These are phyloP conservation scores for Brachionus koreanus DNA, from an alignment of 1,140 invertebrate genomes.

Conservation along the genomic window DNA sequence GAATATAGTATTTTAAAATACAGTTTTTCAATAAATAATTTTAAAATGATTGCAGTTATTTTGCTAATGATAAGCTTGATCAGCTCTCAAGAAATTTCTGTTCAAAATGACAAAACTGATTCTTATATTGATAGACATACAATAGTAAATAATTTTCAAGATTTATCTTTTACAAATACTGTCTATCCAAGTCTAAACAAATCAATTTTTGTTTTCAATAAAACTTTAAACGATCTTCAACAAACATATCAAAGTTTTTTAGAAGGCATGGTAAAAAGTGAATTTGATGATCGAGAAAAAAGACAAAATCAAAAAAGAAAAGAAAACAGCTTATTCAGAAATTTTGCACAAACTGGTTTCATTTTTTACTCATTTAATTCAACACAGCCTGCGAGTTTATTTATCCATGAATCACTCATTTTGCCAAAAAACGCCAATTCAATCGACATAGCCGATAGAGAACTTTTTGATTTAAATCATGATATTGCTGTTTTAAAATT, in stretches of 20 bases:
- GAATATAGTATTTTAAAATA: background rate
- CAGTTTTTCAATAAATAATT: background rate
- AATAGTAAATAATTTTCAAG: background rate
- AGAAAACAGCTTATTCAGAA: no score
- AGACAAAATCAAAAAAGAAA: background rate
- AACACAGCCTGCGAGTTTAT: background rate
- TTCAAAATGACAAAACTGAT: background rate
- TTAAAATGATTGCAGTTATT: background rate
- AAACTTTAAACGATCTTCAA: background rate
- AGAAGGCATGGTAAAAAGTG: background rate
- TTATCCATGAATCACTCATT: background rate
- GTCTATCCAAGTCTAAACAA: background rate
- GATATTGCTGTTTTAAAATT: background rate
- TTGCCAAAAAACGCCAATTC: background rate
- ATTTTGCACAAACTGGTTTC: constrained; percentile 12
- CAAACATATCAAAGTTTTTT: background rate
- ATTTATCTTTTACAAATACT: background rate
- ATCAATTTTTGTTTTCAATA: background rate
- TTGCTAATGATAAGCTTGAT: background rate
- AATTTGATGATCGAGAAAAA: background rate
- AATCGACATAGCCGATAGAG: background rate
- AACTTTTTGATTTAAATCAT: background rate
- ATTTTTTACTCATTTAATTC: background rate
- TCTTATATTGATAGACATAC: background rate
- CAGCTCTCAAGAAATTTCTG: background rate